These are phyloP conservation scores for Mesopsocus fuscifrons DNA, from an alignment of 2,888 invertebrate species.

Conservation along the genomic window DNA sequence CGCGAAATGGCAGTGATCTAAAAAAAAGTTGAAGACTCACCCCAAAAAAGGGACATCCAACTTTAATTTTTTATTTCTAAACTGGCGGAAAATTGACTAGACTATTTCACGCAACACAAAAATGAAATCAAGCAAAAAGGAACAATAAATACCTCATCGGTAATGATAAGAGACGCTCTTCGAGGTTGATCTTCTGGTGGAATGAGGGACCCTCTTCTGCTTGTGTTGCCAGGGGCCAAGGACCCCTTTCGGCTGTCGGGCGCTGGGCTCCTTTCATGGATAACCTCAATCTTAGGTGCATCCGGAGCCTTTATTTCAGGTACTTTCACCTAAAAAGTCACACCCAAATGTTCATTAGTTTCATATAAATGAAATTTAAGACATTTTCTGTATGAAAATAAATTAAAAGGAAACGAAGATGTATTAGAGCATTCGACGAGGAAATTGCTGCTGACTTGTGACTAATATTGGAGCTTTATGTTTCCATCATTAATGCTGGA, in stretches of 20 bases:
- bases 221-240: conserved; percentile 43
- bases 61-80: no score
- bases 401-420: background rate
- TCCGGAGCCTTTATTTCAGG: conserved; percentile 51
- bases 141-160: conserved; percentile 65
- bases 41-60: no score
- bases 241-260: conserved; percentile 48
- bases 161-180: conserved; percentile 77
- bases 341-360: background rate
- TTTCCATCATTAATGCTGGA: no score
- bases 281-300: conserved; percentile 74
- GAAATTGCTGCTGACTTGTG: no score
- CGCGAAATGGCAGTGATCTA: no score
- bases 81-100: no score
- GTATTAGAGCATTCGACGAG: no score
- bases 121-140: no score
- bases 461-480: no score
- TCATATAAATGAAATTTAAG: conserved; percentile 1
- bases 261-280: conserved; percentile 54
- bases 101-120: no score
- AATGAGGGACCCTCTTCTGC: conserved; percentile 69
- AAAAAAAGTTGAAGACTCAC: no score
- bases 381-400: background rate
- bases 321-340: conserved; percentile 25
- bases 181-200: conserved; percentile 57